Evolutionary conservation across 2,113 vertebrate genomes (phyloP), one percentile per base, ranked within the genome.

Genomic region (Penelope pileata): DNA sequence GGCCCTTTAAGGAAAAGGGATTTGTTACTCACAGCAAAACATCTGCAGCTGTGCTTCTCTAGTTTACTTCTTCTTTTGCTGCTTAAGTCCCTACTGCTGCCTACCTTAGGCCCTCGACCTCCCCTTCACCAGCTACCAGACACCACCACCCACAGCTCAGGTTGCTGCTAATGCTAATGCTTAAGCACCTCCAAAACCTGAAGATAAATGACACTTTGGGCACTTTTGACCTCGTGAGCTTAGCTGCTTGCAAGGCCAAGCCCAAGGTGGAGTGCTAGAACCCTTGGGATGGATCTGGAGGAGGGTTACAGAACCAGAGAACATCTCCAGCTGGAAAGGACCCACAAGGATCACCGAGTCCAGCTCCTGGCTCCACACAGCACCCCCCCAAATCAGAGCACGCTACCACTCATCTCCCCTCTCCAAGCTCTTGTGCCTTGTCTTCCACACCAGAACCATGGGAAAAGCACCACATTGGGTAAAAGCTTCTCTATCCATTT

Each of bases 21-120:
- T 2, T n/a, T 56, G 4, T 24, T 40, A 30, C 12, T 42, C 32
- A 22, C 34, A 66, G 59, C 32, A 40, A 13, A 64, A 15, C 0
- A 1, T 16, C 40, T 1, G 1, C 24, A 62, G 56, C 42, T 1
- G 0, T 4, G 3, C 10, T 36, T 26, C 36, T 48, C 43, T 26
- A 32, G 4, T 42, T 91, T 69, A 29, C 21, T 74, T 59, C 30
- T 45, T 34, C 70, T 12, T 17, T 45, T 60, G 59, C 50, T 53
- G 10, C 18, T 48, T 50, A 42, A 36, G 16, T 76, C 27, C 3
- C 14, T 30, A 5, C 26, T 18, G 6, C n/a, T 16, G 45, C 8
- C 67, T 29, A 38, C 54, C 34, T 38, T 77, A 72, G 24, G 12
- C 13, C 11, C 18, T 15, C 59, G 34, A 34, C 53, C 32, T 75